phyloP scores from a whole-genome alignment of 2,797 vertebrate genomes.

The Decapterus maruadsi region DNA sequence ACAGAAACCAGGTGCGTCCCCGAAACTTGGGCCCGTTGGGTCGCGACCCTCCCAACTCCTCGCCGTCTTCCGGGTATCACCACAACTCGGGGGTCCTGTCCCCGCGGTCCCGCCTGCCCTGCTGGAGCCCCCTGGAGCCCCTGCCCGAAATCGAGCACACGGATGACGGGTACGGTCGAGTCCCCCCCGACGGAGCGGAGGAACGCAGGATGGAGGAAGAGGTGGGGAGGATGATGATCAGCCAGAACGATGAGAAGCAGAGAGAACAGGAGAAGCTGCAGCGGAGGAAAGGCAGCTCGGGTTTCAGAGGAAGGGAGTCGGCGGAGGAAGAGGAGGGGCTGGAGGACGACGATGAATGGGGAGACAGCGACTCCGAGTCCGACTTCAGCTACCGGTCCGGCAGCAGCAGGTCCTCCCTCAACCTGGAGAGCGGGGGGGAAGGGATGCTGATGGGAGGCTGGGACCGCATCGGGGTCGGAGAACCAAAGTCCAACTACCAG shows the following conservation, averaged over 20 bases:
- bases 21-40: slow-evolving; percentile 74
- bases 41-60: slow-evolving; percentile 62
- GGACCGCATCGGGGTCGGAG: slow-evolving; percentile 79
- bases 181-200: slow-evolving; percentile 94
- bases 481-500: slow-evolving; percentile 50
- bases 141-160: slow-evolving; percentile 87
- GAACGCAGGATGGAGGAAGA: slow-evolving; percentile 85
- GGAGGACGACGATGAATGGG: slow-evolving; percentile 76
- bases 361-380: slow-evolving; percentile 89
- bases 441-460: slow-evolving; percentile 64
- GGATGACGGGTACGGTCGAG: slow-evolving; percentile 86
- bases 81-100: slow-evolving; percentile 72
- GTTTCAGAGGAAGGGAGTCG: slow-evolving; percentile 70
- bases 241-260: slow-evolving; percentile 62
- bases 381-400: slow-evolving; percentile 90
- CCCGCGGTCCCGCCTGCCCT: slow-evolving; percentile 79
- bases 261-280: slow-evolving; percentile 65
- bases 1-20: slow-evolving; percentile 86
- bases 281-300: slow-evolving; percentile 54
- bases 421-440: slow-evolving; percentile 84
- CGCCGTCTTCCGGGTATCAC: slow-evolving; percentile 49
- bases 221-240: slow-evolving; percentile 48
- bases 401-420: slow-evolving; percentile 88
- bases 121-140: slow-evolving; percentile 86
- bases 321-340: slow-evolving; percentile 67